Evolutionary conservation across 2,888 invertebrate species (phyloP).

Genomic region (Aspidapion aeneum): DNA sequence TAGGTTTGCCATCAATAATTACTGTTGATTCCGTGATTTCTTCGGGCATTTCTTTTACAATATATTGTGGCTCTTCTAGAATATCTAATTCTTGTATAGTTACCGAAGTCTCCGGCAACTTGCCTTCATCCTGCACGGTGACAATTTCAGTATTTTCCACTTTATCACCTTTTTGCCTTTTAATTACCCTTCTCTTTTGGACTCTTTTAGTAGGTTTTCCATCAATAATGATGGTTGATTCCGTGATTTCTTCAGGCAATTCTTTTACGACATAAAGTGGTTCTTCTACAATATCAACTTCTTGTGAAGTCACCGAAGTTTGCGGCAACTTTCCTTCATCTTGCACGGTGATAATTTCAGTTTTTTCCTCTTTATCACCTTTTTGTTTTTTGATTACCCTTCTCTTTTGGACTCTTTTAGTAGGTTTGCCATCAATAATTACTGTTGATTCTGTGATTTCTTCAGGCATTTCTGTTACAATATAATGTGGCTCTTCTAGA

Average conservation of each 20-base stretch:
- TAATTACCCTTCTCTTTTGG: slow-evolving; percentile 44
- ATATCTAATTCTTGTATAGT: slow-evolving; percentile 32
- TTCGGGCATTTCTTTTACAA: too few relatives aligned
- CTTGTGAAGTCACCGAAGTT: slow-evolving; percentile 31
- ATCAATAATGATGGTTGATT: slow-evolving; percentile 43
- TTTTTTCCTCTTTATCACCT: slow-evolving; percentile 40
- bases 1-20: too few relatives aligned
- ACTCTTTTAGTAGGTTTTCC: slow-evolving; percentile 36
- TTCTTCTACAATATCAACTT: slow-evolving; percentile 24
- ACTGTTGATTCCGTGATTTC: too few relatives aligned
- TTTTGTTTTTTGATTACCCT: slow-evolving; percentile 34
- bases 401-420: slow-evolving; percentile 35
- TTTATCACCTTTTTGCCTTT: slow-evolving; percentile 43
- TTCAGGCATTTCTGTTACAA: too few relatives aligned
- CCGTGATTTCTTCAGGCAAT: slow-evolving; percentile 29
- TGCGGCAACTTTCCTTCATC: slow-evolving; percentile 39
- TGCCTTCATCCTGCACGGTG: slow-evolving; percentile 46
- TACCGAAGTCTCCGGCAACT: slow-evolving; percentile 34
- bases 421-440: slow-evolving; percentile 27
- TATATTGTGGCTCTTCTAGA: too few relatives aligned
- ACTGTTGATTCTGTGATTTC: slow-evolving; percentile 38
- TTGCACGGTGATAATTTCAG: slow-evolving; percentile 47
- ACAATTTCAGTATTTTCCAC: slow-evolving; percentile 42
- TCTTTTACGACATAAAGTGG: slow-evolving; percentile 33
- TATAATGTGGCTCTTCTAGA: too few relatives aligned